Evolutionary conservation across 2,888 invertebrate species (phyloP).

Genomic region (Digitonthophagus gazella): DNA sequence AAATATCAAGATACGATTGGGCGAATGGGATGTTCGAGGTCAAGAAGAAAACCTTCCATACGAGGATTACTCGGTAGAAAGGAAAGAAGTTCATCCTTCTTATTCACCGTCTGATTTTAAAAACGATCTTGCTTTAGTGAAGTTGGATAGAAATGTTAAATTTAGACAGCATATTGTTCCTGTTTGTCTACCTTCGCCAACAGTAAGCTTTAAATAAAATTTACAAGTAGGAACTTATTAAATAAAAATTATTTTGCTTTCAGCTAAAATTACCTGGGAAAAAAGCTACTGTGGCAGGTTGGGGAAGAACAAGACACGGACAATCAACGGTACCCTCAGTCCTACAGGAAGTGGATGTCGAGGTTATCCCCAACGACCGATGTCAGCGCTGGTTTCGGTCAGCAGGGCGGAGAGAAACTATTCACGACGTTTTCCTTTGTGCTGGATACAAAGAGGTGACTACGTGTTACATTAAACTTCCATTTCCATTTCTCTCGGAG

Average conservation of each 20-base stretch:
- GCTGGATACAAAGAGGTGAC: constrained; percentile 87
- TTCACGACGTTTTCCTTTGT: constrained; percentile 89
- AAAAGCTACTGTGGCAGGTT: constrained; percentile 89
- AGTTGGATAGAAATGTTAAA: constrained; percentile 75
- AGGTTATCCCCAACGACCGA: constrained; percentile 84
- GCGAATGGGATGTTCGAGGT: constrained; percentile 90
- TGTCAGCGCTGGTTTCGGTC: constrained; percentile 92
- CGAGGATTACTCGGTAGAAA: constrained; percentile 84
- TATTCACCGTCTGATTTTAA: constrained; percentile 90
- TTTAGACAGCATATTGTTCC: constrained; percentile 92
- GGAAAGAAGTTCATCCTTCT: constrained; percentile 87
- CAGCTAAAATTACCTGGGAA: constrained; percentile 76
- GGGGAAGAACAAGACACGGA: constrained; percentile 89
- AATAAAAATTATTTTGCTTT: constrained; percentile 25
- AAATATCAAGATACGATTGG: constrained; percentile 83
- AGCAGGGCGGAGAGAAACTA: constrained; percentile 86
- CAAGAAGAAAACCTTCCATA: constrained; percentile 79
- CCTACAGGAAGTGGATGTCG: constrained; percentile 80
- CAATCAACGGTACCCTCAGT: constrained; percentile 85
- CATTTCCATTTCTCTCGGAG: too few relatives aligned
- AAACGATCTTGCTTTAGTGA: constrained; percentile 84
- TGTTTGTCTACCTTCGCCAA: constrained; percentile 81
- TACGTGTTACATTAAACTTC: neutral
- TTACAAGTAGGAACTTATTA: neutral
- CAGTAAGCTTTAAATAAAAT: constrained; percentile 43